Percentiles rank a stretch among this genome's conserved stretches.
phyloP scores from a whole-genome alignment of 2,797 vertebrate genomes.

The Thalassophryne amazonica region DNA sequence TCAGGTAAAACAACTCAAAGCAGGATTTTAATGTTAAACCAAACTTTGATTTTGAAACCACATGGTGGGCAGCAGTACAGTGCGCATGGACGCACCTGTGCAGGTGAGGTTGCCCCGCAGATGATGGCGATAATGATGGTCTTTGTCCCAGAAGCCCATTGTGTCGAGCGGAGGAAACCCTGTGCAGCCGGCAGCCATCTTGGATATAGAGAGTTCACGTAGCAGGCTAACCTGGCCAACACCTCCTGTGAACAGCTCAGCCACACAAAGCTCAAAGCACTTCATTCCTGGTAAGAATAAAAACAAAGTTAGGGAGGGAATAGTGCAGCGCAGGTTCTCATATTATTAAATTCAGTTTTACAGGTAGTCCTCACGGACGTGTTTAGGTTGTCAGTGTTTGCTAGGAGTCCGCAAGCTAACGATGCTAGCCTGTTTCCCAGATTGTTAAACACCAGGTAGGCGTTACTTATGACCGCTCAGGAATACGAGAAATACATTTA shows the following conservation, averaged over 20 bases:
- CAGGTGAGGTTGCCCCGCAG: constrained; percentile 43
- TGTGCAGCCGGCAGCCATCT: constrained; percentile 88
- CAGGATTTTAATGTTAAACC: too few relatives aligned
- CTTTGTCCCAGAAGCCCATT: constrained; percentile 83
- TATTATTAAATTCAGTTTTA: too few relatives aligned
- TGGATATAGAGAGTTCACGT: constrained; percentile 75
- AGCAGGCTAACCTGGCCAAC: constrained; percentile 75
- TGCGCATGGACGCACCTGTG: constrained; percentile 35
- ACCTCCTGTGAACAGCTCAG: constrained; percentile 60
- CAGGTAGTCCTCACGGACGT: too few relatives aligned
- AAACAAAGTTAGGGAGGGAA: accelerated
- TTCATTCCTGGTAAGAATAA: constrained; percentile 62
- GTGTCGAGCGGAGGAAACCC: constrained; percentile 88
- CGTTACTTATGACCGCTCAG: neutral
- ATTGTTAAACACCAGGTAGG: constrained; percentile 17
- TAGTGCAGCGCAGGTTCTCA: neutral
- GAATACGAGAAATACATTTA: neutral
- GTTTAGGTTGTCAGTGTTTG: constrained; percentile 31
- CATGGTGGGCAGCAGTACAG: neutral
- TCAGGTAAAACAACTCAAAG: too few relatives aligned
- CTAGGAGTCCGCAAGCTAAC: constrained; percentile 48
- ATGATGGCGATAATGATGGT: constrained; percentile 62
- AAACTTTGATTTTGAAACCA: too few relatives aligned
- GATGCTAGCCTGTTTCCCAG: constrained; percentile 20
- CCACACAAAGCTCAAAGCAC: constrained; percentile 37